Percentiles rank a stretch among this genome's conserved stretches.
phyloP scores from a whole-genome alignment of 1,140 invertebrate species.

The Hesperophylax magnus region DNA sequence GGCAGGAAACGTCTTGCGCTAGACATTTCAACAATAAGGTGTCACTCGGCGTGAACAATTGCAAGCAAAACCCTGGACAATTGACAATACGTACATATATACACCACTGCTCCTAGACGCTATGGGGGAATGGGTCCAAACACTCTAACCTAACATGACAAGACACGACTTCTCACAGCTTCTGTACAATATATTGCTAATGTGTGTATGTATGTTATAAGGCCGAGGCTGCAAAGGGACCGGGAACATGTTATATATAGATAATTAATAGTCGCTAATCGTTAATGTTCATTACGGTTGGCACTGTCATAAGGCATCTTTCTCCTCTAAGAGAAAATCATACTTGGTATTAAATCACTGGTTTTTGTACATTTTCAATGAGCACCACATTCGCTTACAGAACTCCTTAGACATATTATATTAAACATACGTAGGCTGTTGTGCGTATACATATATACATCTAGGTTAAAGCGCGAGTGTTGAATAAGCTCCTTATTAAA shows the following conservation, averaged over 20 bases:
- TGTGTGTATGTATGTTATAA: neutral
- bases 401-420: neutral
- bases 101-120: slow-evolving; percentile 39
- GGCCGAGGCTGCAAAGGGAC: neutral
- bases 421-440: neutral
- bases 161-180: too few relatives aligned
- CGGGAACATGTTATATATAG: neutral
- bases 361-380: slow-evolving; percentile 51
- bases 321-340: slow-evolving; percentile 23
- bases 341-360: slow-evolving; percentile 47
- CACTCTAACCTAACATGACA: neutral
- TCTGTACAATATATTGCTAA: too few relatives aligned
- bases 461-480: neutral
- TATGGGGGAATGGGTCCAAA: slow-evolving; percentile 53
- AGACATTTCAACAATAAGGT: slow-evolving; percentile 47
- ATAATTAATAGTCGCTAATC: slow-evolving; percentile 35
- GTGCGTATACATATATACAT: neutral
- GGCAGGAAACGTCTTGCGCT: neutral
- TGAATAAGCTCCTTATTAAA: neutral
- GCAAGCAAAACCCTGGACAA: slow-evolving; percentile 43
- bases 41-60: slow-evolving; percentile 1
- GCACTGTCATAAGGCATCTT: slow-evolving; percentile 46
- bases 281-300: slow-evolving; percentile 38
- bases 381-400: slow-evolving; percentile 42
- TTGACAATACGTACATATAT: slow-evolving; percentile 45